phyloP scores from a whole-genome alignment of 2,797 vertebrate genomes.

The Moxostoma hubbsi region DNA sequence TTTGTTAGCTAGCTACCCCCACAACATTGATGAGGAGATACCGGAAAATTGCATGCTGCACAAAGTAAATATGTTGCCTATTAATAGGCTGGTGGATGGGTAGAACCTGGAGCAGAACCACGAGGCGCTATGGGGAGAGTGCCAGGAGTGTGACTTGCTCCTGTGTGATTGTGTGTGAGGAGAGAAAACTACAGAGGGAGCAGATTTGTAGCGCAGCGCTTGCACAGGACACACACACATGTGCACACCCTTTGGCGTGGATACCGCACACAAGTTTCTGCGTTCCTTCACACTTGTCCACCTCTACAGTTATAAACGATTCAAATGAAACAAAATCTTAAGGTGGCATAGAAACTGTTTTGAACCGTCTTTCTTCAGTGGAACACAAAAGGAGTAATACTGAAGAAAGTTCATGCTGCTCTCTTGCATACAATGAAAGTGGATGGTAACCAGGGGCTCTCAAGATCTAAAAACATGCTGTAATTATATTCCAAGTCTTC shows the following conservation, averaged over 20 bases:
- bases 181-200: slow-evolving; percentile 76
- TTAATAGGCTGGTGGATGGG: slow-evolving; percentile 79
- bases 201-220: slow-evolving; percentile 75
- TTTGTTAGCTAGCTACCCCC: no score
- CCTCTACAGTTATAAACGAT: not conserved
- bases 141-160: slow-evolving; percentile 60
- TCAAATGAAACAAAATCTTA: not conserved
- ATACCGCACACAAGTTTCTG: not conserved
- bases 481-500: no score
- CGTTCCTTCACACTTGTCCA: not conserved
- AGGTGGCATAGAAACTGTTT: not conserved
- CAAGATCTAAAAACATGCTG: no score
- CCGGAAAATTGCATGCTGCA: slow-evolving; percentile 36
- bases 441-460: no score
- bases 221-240: slow-evolving; percentile 64
- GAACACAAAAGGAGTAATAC: not conserved
- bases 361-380: not conserved
- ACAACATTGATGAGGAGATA: no score
- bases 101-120: slow-evolving; percentile 78
- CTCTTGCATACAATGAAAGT: no score
- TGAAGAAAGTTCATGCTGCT: no score
- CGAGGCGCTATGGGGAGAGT: slow-evolving; percentile 55
- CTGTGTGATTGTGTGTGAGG: slow-evolving; percentile 50
- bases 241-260: slow-evolving; percentile 12
- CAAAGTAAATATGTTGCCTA: slow-evolving; percentile 85